Evolutionary conservation across 2,113 vertebrate species (phyloP).

Genomic region (Oreochromis spilurus): DNA sequence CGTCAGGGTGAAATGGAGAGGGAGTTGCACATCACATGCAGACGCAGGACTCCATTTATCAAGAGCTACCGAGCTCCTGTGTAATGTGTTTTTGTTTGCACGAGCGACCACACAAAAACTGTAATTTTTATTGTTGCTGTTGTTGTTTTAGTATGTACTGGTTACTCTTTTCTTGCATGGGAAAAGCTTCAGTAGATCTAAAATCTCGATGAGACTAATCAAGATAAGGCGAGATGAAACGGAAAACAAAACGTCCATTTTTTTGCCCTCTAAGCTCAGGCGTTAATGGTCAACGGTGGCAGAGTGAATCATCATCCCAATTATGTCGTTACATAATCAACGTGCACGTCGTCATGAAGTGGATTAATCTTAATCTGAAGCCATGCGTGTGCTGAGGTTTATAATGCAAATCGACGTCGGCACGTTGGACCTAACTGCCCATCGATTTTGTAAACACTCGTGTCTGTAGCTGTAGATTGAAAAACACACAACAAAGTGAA

Average conservation of each 20-base stretch:
- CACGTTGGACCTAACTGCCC: neutral
- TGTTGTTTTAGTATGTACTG: neutral
- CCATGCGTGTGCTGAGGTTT: neutral
- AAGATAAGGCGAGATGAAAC: constrained; percentile 21
- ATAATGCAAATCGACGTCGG: constrained; percentile 6
- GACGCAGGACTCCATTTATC: constrained; percentile 20
- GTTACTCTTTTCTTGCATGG: neutral
- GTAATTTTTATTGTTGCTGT: neutral
- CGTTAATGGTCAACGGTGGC: neutral
- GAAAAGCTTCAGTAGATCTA: neutral
- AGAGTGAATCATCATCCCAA: constrained; percentile 38
- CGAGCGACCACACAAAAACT: neutral
- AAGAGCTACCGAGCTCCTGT: neutral
- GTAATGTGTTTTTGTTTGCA: neutral
- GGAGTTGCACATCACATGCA: constrained; percentile 21
- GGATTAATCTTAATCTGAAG: constrained; percentile 15
- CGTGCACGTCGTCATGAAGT: constrained; percentile 13
- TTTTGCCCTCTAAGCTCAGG: constrained; percentile 2
- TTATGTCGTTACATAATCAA: constrained; percentile 45
- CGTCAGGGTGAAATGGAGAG: constrained; percentile 41
- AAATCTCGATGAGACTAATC: constrained; percentile 29
- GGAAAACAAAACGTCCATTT: constrained; percentile 1
- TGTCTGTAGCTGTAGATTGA: constrained; percentile 4
- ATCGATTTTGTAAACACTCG: neutral
- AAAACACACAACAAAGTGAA: constrained; percentile 31